phyloP scores from a whole-genome alignment of 2,113 vertebrate species.

The Melanerpes aurifrons region DNA sequence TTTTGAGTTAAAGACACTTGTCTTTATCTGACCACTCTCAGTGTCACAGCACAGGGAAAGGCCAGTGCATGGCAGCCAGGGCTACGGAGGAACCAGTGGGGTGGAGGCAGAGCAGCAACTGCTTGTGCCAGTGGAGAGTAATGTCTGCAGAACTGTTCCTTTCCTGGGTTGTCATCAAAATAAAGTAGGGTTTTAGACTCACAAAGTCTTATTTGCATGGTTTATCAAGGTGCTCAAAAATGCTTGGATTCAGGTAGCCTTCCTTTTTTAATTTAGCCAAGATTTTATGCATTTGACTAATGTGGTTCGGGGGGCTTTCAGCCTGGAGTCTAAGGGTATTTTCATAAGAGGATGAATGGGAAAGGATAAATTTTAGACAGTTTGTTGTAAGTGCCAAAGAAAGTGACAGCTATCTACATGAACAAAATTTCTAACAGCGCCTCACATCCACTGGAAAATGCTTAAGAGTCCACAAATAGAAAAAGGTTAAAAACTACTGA shows the following conservation, averaged over 20 bases:
- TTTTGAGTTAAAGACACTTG: not conserved
- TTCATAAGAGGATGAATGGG: slow-evolving; percentile 5
- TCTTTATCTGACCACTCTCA: not conserved
- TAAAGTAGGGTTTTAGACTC: not conserved
- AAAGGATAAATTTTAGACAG: slow-evolving; percentile 26
- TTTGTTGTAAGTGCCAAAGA: slow-evolving; percentile 29
- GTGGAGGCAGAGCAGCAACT: not conserved
- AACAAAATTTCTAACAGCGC: slow-evolving; percentile 23
- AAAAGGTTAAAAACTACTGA: slow-evolving; percentile 72
- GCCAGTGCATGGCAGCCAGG: not conserved
- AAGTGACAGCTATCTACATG: slow-evolving; percentile 31
- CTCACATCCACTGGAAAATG: slow-evolving; percentile 48
- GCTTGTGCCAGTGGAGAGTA: not conserved
- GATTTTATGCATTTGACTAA: not conserved
- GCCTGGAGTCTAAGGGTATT: not conserved
- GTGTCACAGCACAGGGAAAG: not conserved
- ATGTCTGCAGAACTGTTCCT: not conserved
- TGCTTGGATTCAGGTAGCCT: not conserved
- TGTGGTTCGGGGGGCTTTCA: not conserved
- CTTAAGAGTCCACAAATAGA: slow-evolving; percentile 53
- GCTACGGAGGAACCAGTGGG: not conserved
- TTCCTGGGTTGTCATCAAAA: not conserved
- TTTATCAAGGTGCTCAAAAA: not conserved
- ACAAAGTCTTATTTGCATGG: not conserved
- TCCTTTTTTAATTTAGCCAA: not conserved